Evolutionary conservation across 2,888 invertebrate species (phyloP).

Genomic region (Deladenus siricidicola): DNA sequence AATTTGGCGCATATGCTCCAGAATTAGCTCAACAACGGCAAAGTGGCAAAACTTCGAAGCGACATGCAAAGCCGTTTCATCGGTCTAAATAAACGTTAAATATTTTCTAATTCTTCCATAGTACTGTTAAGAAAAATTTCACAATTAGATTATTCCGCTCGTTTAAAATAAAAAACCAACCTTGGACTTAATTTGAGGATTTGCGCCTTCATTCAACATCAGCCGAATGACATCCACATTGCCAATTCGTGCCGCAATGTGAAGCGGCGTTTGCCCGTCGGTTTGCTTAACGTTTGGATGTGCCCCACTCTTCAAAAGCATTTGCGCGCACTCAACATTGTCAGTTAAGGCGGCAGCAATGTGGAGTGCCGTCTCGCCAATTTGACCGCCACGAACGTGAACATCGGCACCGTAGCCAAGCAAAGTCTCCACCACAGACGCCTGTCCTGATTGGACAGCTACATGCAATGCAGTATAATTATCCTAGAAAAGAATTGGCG

Average conservation of each 20-base stretch:
- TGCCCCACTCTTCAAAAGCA: constrained; percentile 94
- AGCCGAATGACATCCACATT: constrained; percentile 73
- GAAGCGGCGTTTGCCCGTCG: constrained; percentile 89
- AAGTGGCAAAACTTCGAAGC: constrained; percentile 70
- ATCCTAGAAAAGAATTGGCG: constrained; percentile 63
- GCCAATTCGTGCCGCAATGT: constrained; percentile 86
- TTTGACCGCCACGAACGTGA: constrained; percentile 69
- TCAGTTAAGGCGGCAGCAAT: constrained; percentile 63
- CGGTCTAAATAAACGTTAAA: constrained; percentile 58
- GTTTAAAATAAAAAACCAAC: constrained; percentile 59
- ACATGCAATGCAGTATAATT: constrained; percentile 95
- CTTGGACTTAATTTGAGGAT: constrained; percentile 73
- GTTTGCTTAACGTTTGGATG: constrained; percentile 88
- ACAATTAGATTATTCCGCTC: constrained; percentile 62
- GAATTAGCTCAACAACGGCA: constrained; percentile 75
- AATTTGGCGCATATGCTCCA: constrained; percentile 64
- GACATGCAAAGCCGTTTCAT: constrained; percentile 89
- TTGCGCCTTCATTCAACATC: constrained; percentile 84
- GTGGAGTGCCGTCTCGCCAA: constrained; percentile 88
- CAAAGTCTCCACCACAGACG: constrained; percentile 57
- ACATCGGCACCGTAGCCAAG: constrained; percentile 94
- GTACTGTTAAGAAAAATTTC: too few species aligned
- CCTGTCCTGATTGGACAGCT: constrained; percentile 65
- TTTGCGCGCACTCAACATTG: constrained; percentile 84
- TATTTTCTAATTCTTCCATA: too few species aligned